A percentile compares a stretch with the other conserved stretches of the same genome.
Evolutionary conservation across 2,113 vertebrate genomes (phyloP).

Genomic region (Brachyistius frenatus): DNA sequence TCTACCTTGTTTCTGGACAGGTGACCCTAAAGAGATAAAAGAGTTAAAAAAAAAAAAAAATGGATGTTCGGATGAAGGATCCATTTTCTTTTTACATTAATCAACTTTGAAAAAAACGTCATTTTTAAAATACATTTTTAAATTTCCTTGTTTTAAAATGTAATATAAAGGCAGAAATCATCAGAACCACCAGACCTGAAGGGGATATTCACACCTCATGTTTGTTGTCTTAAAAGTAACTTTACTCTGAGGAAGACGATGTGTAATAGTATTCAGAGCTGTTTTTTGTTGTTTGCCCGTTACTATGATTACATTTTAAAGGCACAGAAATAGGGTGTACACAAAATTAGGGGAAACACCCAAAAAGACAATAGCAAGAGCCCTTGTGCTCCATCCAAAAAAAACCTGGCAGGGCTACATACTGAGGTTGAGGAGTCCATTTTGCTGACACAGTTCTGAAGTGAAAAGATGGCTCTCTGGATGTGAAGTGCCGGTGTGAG

Average conservation of each 20-base stretch:
- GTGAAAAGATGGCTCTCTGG: slow-evolving; percentile 80
- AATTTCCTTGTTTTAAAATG: background rate
- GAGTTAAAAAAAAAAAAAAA: too few species aligned
- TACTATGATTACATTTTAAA: slow-evolving; percentile 8
- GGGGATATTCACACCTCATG: slow-evolving; percentile 52
- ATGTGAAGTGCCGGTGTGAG: slow-evolving; percentile 78
- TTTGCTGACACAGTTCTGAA: slow-evolving; percentile 80
- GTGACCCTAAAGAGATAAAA: slow-evolving; percentile 6
- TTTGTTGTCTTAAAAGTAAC: slow-evolving; percentile 7
- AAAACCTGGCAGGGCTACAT: slow-evolving; percentile 16
- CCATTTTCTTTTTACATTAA: too few species aligned
- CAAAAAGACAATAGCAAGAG: slow-evolving; percentile 26
- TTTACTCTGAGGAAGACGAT: slow-evolving; percentile 7
- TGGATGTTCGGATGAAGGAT: background rate
- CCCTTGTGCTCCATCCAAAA: slow-evolving; percentile 36
- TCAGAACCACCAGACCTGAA: slow-evolving; percentile 35
- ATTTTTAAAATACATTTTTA: background rate
- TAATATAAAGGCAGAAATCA: background rate
- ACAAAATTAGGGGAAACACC: slow-evolving; percentile 14
- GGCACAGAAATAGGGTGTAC: background rate
- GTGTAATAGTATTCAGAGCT: background rate
- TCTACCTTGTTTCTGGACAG: slow-evolving; percentile 7
- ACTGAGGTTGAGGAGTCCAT: slow-evolving; percentile 66
- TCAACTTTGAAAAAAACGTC: too few species aligned
- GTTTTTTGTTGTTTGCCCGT: background rate